A percentile compares a stretch with the other conserved stretches of the same genome.
Conservation (phyloP, 2,113 vertebrate genomes). For the Pteruthius melanotis region DNA sequence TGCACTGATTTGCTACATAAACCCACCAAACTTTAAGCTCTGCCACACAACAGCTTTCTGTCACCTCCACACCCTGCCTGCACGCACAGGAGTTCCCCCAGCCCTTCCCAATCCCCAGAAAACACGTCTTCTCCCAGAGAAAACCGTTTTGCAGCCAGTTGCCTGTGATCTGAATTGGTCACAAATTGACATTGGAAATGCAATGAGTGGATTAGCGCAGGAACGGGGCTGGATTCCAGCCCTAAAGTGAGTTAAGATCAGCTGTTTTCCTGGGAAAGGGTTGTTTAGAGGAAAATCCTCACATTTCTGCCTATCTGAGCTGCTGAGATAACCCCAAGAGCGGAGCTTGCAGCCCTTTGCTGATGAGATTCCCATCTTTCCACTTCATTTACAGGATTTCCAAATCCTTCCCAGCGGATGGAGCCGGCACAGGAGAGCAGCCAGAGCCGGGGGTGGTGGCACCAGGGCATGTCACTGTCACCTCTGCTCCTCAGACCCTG, state of each 20-base stretch:
- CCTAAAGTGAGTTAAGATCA: neutral
- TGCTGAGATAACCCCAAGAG: neutral
- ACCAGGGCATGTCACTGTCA: fast-evolving
- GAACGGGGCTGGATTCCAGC: neutral
- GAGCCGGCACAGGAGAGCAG: fast-evolving
- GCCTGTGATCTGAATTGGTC: neutral
- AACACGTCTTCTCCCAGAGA: fast-evolving
- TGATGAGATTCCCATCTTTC: neutral
- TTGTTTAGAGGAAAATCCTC: neutral
- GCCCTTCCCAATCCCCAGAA: neutral
- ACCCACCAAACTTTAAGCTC: neutral
- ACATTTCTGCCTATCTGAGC: neutral
- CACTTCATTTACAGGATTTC: neutral
- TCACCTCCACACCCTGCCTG: neutral
- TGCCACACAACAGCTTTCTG: neutral
- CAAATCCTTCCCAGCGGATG: neutral
- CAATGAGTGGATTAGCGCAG: neutral
- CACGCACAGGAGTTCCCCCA: neutral
- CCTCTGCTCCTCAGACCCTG: neutral
- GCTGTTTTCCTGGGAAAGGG: neutral
- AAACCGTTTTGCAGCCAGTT: neutral
- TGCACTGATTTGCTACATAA: neutral
- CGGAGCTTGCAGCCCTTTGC: fast-evolving
- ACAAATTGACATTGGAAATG: neutral
- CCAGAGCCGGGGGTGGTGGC: fast-evolving